A percentile compares a stretch with the other conserved stretches of the same genome.
Conservation (phyloP, 2,888 invertebrate genomes). For the Sphaerophoria taeniata region DNA sequence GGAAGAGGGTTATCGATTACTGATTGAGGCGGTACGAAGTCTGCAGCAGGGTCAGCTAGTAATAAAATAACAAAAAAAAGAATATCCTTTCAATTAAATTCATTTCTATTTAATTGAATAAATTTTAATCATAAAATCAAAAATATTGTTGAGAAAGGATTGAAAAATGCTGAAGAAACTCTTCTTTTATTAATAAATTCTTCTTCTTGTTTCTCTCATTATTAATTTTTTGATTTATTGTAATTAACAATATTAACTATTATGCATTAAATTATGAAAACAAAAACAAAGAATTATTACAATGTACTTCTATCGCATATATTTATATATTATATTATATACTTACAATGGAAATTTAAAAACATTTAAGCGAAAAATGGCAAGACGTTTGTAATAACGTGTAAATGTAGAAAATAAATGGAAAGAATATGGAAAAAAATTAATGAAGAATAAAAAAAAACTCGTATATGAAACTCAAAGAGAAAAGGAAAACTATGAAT, state of each 20-base stretch:
- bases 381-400: constrained; percentile 68
- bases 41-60: too few relatives aligned
- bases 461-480: constrained; percentile 34
- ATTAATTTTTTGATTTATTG: constrained; percentile 50
- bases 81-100: constrained; percentile 50
- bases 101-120: constrained; percentile 47
- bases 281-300: constrained; percentile 58
- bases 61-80: constrained; percentile 23
- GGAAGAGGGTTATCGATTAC: too few relatives aligned
- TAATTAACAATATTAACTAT: constrained; percentile 56
- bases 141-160: constrained; percentile 65
- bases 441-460: constrained; percentile 40
- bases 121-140: constrained; percentile 35
- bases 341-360: constrained; percentile 65
- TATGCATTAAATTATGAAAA: constrained; percentile 28
- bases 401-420: constrained; percentile 38
- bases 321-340: constrained; percentile 73
- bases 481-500: constrained; percentile 54
- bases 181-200: constrained; percentile 1
- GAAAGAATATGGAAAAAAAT: constrained; percentile 41
- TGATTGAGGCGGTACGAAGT: too few relatives aligned
- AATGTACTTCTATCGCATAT: constrained; percentile 74
- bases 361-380: constrained; percentile 21
- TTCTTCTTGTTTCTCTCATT: background rate
- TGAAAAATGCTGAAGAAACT: constrained; percentile 42